Base-by-base conservation (phyloP, 2,888 invertebrate genomes). In the Cataglyphis altisquamis region DNA sequence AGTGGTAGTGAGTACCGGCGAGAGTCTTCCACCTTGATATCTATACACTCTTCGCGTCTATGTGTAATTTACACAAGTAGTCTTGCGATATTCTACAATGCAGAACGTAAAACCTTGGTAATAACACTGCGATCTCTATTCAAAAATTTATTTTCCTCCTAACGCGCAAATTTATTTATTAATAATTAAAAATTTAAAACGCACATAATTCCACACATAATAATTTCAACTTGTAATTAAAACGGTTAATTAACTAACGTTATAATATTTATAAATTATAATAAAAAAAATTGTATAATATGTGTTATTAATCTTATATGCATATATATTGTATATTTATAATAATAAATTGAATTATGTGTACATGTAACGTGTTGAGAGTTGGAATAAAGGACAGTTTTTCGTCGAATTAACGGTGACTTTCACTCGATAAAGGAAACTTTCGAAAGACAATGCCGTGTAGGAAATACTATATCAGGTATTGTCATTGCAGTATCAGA, bases 21-120 rank as follows among this genome's bases (percentile, higher is more conserved):
- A 52, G 52, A 52, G n/a, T 29, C 57, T 21, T 45, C 75, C n/a
- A 48, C 63, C 10, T 72, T 73, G 55, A 63, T 82, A 45, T 68
- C 73, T 55, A 70, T 63, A n/a, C 29, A 73, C 18, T 62, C n/a
- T 52, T n/a, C n/a, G n/a, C n/a, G 52, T 52, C n/a, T 52, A n/a
- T 52, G n/a, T 52, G 45, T 18, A 48, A 4, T 48, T 48, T 48
- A 15, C 18, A 29, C 39, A 4, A 32, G 4, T 45, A 36, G 8
- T 18, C 45, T 6, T 12, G 48, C 41, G 4, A 48, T 36, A 36
- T 48, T 74, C 32, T 29, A 36, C 8, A 29, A 9, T 10, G 45
- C 18, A 48, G 18, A 32, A 74, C 15, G 15, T 21, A 12, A 29
- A 41, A 45, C 15, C 32, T 45, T 62, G 12, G 32, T 41, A 21